Conservation (phyloP, 2,888 invertebrate species). For the Rhyacophila evoluta region DNA sequence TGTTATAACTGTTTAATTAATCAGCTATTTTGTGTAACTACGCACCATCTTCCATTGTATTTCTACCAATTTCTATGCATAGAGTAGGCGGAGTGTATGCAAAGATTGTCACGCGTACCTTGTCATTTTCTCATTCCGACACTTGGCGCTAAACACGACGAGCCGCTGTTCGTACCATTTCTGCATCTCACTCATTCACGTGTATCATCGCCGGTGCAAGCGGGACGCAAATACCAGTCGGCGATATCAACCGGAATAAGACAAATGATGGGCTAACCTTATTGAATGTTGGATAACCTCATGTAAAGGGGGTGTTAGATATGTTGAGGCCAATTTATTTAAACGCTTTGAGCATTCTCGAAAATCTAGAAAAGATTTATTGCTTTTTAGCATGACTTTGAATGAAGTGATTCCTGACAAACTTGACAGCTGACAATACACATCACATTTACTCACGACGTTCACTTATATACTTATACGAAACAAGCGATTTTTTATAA, state of each 20-base stretch:
- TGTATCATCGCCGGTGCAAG: neutral
- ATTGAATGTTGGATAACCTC: constrained; percentile 19
- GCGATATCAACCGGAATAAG: constrained; percentile 10
- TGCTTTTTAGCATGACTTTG: neutral
- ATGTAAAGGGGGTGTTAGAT: constrained; percentile 18
- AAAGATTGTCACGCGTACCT: constrained; percentile 39
- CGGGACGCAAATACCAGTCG: neutral
- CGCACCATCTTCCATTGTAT: constrained; percentile 3
- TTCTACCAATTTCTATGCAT: neutral
- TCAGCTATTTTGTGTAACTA: neutral
- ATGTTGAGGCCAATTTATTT: constrained; percentile 18
- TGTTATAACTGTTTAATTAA: no score
- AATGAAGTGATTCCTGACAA: no score
- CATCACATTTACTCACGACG: no score
- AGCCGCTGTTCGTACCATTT: neutral
- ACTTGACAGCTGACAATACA: no score
- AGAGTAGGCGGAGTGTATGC: constrained; percentile 32
- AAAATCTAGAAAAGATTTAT: neutral
- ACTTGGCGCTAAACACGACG: constrained; percentile 23
- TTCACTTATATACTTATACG: no score
- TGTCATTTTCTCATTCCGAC: constrained; percentile 46
- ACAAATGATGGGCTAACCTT: constrained; percentile 5
- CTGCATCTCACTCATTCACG: neutral
- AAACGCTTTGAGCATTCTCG: neutral
- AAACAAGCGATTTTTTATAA: no score